A percentile compares a stretch with the other conserved stretches of the same genome.
Conservation (phyloP, 2,888 invertebrate genomes). For the Clanis bilineata region DNA sequence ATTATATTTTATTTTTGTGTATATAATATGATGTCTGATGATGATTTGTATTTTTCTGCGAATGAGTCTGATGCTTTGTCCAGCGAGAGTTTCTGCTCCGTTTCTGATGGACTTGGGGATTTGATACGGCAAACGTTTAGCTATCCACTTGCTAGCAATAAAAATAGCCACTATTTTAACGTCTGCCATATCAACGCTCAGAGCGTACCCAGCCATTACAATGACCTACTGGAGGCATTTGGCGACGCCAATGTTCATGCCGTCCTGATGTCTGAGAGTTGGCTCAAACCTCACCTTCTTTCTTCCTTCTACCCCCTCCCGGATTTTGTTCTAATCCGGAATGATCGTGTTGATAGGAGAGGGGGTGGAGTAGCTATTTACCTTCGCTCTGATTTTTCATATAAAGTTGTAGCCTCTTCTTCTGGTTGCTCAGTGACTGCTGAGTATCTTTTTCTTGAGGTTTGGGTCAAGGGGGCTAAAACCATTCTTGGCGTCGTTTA, state of each 20-base stretch:
- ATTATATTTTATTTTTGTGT: too few species aligned
- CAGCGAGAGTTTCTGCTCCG: background rate
- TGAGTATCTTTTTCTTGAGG: slow-evolving; percentile 21
- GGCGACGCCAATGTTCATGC: slow-evolving; percentile 13
- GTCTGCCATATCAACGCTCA: too few species aligned
- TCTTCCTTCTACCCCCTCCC: slow-evolving; percentile 15
- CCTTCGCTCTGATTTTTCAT: too few species aligned
- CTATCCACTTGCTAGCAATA: too few species aligned
- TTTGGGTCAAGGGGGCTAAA: background rate
- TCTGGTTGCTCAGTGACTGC: slow-evolving; percentile 11
- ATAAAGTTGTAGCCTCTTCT: slow-evolving; percentile 15
- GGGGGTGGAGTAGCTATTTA: too few species aligned
- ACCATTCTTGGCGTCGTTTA: too few species aligned
- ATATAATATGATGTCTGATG: too few species aligned
- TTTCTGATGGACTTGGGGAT: background rate
- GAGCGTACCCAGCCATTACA: too few species aligned
- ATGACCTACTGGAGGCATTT: background rate
- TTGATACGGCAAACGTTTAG: background rate
- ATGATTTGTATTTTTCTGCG: too few species aligned
- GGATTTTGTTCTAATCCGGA: too few species aligned
- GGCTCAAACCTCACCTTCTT: slow-evolving; percentile 21
- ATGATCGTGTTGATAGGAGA: too few species aligned
- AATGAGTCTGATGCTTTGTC: too few species aligned
- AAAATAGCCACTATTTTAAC: background rate
- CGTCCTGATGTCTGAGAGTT: slow-evolving; percentile 21